Evolutionary conservation across 2,797 vertebrate genomes (phyloP).

Genomic region (Rhinoraja longicauda): DNA sequence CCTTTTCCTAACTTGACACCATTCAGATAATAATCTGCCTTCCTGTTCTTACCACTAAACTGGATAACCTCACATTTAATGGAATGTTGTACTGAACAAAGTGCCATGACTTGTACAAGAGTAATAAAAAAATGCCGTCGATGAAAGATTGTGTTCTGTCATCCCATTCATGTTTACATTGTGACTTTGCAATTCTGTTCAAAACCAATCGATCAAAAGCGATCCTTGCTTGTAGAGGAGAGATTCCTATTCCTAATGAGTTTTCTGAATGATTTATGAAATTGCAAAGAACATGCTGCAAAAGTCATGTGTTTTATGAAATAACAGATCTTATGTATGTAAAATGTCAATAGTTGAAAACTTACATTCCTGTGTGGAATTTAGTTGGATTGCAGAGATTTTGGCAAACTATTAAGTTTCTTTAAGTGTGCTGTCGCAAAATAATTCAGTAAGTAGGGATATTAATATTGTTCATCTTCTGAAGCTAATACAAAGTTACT

Average conservation of each 20-base stretch:
- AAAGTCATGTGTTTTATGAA: not conserved
- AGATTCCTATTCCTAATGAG: not conserved
- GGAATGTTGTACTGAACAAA: not conserved
- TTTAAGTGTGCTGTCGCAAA: not conserved
- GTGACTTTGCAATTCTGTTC: not conserved
- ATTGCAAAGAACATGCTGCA: not conserved
- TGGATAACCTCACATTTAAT: too few species aligned
- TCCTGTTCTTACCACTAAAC: too few species aligned
- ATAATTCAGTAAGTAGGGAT: not conserved
- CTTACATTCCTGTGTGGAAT: not conserved
- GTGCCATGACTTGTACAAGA: not conserved
- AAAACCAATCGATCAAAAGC: not conserved
- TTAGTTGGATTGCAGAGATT: not conserved
- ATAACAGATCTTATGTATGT: not conserved
- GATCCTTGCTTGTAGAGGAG: not conserved
- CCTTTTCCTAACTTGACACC: too few species aligned
- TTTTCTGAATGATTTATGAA: not conserved
- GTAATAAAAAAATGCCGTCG: not conserved
- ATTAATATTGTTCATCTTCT: not conserved
- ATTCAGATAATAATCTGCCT: too few species aligned
- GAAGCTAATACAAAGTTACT: not conserved
- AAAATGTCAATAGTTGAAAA: not conserved
- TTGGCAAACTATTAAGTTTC: not conserved
- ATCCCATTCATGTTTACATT: not conserved
- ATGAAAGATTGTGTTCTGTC: not conserved